These are phyloP conservation scores for Trachymyrmex cornetzi DNA, from an alignment of 1,140 invertebrate genomes.

Conservation along the genomic window DNA sequence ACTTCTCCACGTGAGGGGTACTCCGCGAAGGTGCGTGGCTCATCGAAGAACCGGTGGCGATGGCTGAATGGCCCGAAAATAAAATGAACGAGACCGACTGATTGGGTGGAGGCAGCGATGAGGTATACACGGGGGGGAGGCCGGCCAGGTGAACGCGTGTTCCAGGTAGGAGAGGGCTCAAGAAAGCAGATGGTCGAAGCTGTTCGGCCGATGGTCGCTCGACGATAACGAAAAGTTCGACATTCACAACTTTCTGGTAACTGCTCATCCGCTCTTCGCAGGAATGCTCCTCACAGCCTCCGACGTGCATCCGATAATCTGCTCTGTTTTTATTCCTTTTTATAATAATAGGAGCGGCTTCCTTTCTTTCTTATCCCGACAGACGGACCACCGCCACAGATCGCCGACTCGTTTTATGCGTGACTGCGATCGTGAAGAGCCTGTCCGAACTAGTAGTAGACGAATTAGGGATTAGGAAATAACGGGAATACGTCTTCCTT, in stretches of 20 bases:
- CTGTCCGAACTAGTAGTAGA: not conserved
- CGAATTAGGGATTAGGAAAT: constrained; percentile 37
- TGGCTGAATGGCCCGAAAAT: constrained; percentile 77
- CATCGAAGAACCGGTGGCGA: constrained; percentile 72
- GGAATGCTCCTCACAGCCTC: not conserved
- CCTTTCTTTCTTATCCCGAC: constrained; percentile 54
- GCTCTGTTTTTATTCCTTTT: constrained; percentile 55
- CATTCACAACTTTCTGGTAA: constrained; percentile 70
- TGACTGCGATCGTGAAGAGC: constrained; percentile 62
- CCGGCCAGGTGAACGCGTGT: constrained; percentile 72
- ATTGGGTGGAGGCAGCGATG: constrained; percentile 16
- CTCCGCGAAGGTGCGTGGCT: constrained; percentile 47
- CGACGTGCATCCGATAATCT: not conserved
- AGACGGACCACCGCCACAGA: constrained; percentile 12
- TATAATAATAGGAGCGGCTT: constrained; percentile 73
- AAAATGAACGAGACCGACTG: constrained; percentile 78
- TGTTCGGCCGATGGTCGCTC: constrained; percentile 42
- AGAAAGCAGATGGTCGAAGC: constrained; percentile 72
- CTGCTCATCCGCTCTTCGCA: not conserved
- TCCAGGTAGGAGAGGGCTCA: constrained; percentile 71
- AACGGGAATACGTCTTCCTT: not conserved
- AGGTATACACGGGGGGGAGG: not conserved
- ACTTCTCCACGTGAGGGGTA: constrained; percentile 7
- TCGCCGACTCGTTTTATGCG: constrained; percentile 67
- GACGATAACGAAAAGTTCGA: constrained; percentile 30